Base-by-base conservation (phyloP, 2,888 invertebrate species). In the Diachrysia chrysitis region DNA sequence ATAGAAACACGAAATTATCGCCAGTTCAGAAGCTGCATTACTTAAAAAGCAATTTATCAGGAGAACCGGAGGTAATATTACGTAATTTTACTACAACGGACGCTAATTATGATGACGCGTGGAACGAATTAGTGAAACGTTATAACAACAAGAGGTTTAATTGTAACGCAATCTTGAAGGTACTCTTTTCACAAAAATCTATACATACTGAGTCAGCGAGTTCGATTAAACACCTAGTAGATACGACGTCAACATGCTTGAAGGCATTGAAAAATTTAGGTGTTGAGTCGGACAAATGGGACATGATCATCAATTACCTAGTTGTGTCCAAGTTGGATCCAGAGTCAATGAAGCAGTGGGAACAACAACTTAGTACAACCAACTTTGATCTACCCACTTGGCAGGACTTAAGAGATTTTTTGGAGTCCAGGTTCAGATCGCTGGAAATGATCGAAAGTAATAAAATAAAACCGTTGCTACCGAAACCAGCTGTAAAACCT, bases 51-150 rank as follows among this genome's bases (percentile, higher is more conserved):
- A 25, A 25, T 5, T 4, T 25, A 25, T 25, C 25, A 5, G 25
- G 25, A 25, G 25, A 25, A 25, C 23, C 65, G 2, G 54, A 51
- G 35, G 23, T 10, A n/a, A 6, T 70, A 10, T 32, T 71, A 19
- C 42, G 66, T n/a, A 71, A 66, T 25, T 66, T 55, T n/a, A 71
- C 63, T 0, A 71, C n/a, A n/a, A n/a, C 70, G 0, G 66, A 71
- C 7, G 42, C 42, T 12, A 66, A 70, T 16, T 69, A 69, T 19
- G 58, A 54, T 0, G 64, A 61, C 14, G 69, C 69, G 0, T 69
- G 64, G 61, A 54, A 58, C 0, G 42, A 58, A 17, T 25, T 70
- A 23, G 32, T 57, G 0, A 51, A 35, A 35, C 35, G 66, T 4
- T 70, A 63, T 21, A 19, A 70, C 25, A 70, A 70, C 21, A 66